Evolutionary conservation across 2,113 vertebrate species (phyloP).

Genomic region (Phyllopteryx taeniolatus): DNA sequence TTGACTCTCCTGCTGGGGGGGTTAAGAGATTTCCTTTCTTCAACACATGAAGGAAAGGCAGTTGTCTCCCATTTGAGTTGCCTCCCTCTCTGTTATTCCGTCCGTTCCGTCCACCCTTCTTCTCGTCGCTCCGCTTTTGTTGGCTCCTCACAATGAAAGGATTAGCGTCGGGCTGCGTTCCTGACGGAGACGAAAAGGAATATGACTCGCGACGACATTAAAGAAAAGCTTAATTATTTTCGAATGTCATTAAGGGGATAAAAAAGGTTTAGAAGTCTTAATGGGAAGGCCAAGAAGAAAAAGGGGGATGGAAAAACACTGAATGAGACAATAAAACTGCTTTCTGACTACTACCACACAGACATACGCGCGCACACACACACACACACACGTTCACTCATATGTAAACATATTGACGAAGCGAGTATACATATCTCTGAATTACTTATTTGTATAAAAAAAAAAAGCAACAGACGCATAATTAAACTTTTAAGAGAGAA

Average conservation of each 20-base stretch:
- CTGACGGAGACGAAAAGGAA: slow-evolving; percentile 60
- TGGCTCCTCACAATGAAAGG: slow-evolving; percentile 65
- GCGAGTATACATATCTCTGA: slow-evolving; percentile 75
- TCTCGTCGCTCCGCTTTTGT: slow-evolving; percentile 58
- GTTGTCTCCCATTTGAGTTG: slow-evolving; percentile 17
- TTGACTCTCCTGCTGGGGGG: slow-evolving; percentile 18
- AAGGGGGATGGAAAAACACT: slow-evolving; percentile 29
- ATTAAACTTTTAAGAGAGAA: slow-evolving; percentile 74
- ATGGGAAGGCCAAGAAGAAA: slow-evolving; percentile 40
- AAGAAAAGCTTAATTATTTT: slow-evolving; percentile 69
- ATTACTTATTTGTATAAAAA: slow-evolving; percentile 80
- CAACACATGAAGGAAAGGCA: slow-evolving; percentile 9
- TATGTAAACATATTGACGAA: slow-evolving; percentile 57
- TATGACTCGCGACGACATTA: slow-evolving; percentile 55
- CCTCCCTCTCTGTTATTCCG: slow-evolving; percentile 23
- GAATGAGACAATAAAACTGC: slow-evolving; percentile 32
- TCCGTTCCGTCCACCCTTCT: slow-evolving; percentile 33
- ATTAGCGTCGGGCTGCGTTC: slow-evolving; percentile 60
- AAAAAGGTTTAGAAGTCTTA: slow-evolving; percentile 57
- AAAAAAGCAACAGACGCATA: slow-evolving; percentile 69
- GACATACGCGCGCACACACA: slow-evolving; percentile 29
- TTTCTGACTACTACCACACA: slow-evolving; percentile 53
- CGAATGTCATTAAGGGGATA: slow-evolving; percentile 64
- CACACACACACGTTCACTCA: slow-evolving; percentile 57
- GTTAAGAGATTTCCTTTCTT: slow-evolving; percentile 13